Conservation (phyloP, 2,797 vertebrate species). For the Chlorospingus semifuscus region DNA sequence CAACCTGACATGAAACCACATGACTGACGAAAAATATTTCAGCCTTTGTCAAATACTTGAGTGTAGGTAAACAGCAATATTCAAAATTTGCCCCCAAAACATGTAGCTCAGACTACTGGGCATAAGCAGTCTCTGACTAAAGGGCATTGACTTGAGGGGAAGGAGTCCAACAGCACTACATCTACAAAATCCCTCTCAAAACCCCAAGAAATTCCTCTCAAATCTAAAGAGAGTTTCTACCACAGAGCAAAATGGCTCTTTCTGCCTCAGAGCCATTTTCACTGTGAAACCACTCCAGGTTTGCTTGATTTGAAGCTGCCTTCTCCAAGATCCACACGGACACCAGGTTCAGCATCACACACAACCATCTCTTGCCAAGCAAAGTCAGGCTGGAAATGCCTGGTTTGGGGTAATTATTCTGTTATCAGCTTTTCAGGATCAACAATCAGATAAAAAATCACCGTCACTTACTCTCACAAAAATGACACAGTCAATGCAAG, state of each 20-base stretch:
- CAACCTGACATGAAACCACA: neutral
- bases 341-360: rapidly evolving
- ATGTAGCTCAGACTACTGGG: rapidly evolving
- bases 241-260: neutral
- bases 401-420: neutral
- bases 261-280: neutral
- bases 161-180: neutral
- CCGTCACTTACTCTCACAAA: neutral
- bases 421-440: neutral
- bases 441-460: neutral
- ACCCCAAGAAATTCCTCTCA: neutral
- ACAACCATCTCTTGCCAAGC: rapidly evolving
- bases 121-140: neutral
- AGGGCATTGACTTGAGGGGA: neutral
- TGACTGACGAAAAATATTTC: neutral
- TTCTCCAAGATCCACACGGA: rapidly evolving
- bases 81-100: neutral
- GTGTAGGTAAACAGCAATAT: neutral
- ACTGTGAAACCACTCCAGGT: neutral
- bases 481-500: neutral
- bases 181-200: neutral
- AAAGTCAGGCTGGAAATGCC: neutral
- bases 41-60: neutral
- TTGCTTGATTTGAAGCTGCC: neutral
- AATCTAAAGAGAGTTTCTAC: neutral